Evolutionary conservation across 2,797 vertebrate species (phyloP).

Genomic region (Microcaecilia unicolor): DNA sequence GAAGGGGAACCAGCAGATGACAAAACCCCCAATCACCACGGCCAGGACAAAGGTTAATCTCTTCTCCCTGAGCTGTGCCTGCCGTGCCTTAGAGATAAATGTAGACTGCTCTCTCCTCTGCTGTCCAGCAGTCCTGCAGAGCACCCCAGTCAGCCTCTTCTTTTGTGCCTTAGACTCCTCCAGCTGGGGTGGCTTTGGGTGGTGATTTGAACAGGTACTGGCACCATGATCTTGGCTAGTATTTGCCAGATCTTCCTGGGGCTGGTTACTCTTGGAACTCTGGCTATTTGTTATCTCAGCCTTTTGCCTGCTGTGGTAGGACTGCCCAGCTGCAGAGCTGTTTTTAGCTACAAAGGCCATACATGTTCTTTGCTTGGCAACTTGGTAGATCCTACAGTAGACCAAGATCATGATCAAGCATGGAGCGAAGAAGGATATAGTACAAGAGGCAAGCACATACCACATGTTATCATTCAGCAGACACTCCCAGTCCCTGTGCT

Average conservation of each 20-base stretch:
- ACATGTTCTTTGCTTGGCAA: constrained; percentile 67
- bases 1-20: constrained; percentile 89
- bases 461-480: constrained; percentile 80
- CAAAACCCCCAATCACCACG: constrained; percentile 79
- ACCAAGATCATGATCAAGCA: constrained; percentile 81
- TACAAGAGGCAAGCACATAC: constrained; percentile 80
- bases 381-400: constrained; percentile 81
- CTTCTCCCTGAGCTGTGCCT: constrained; percentile 57
- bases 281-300: constrained; percentile 54
- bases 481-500: constrained; percentile 49
- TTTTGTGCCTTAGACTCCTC: background rate
- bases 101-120: constrained; percentile 27
- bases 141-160: background rate
- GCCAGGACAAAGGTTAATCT: constrained; percentile 80
- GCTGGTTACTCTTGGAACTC: constrained; percentile 37
- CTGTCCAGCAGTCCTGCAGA: background rate
- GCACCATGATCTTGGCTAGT: constrained; percentile 76
- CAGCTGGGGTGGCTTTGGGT: background rate
- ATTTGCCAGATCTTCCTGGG: constrained; percentile 63
- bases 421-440: constrained; percentile 79
- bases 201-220: constrained; percentile 46
- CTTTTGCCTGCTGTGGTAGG: constrained; percentile 55
- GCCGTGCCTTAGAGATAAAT: constrained; percentile 24
- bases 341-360: constrained; percentile 65
- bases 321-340: constrained; percentile 49